Percentiles rank a stretch among this genome's conserved stretches.
Conservation (phyloP, 2,888 invertebrate genomes). For the Lymantria monacha region DNA sequence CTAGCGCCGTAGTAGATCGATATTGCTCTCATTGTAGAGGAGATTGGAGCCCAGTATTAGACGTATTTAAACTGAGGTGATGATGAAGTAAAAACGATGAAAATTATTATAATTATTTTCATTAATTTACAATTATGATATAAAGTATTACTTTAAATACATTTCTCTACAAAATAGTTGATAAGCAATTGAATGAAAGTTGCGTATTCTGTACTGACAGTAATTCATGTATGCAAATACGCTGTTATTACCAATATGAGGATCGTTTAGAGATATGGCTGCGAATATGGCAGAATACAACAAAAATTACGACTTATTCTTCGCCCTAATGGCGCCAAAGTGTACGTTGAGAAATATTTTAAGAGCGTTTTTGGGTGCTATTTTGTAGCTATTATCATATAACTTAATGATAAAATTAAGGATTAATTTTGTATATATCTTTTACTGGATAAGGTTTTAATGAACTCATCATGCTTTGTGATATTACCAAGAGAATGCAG, state of each 20-base stretch:
- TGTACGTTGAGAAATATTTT: not conserved
- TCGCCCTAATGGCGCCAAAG: constrained; percentile 8
- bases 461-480: no score
- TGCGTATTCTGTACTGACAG: not conserved
- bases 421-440: no score
- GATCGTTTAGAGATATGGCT: constrained; percentile 16
- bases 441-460: no score
- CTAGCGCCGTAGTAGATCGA: no score
- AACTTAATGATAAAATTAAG: no score
- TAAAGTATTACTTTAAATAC: not conserved
- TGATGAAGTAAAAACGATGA: no score
- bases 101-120: no score
- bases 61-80: no score
- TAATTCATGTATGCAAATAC: constrained; percentile 21
- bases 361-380: not conserved
- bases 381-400: not conserved
- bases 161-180: not conserved
- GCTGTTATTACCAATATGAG: constrained; percentile 24
- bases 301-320: constrained; percentile 15
- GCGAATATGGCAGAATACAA: constrained; percentile 3
- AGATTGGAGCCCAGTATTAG: no score
- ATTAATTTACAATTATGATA: no score
- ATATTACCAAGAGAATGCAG: no score
- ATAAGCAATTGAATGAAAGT: not conserved
- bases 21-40: no score